phyloP scores from a whole-genome alignment of 2,113 vertebrate species.

The Tricholaema leucomelas region DNA sequence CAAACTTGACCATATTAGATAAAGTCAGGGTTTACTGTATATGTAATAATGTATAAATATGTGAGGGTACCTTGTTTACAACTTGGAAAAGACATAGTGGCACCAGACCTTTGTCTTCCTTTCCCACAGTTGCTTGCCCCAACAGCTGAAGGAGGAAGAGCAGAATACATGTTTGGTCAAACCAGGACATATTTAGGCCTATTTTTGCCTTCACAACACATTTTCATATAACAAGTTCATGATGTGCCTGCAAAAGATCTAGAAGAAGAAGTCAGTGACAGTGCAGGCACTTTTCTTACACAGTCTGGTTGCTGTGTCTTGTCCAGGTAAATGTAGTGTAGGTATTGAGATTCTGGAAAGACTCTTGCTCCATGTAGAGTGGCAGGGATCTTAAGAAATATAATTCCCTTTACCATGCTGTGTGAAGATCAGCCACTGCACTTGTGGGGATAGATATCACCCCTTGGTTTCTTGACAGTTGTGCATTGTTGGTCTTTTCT shows the following conservation, averaged over 20 bases:
- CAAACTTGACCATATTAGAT: too few relatives aligned
- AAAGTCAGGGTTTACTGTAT: too few relatives aligned
- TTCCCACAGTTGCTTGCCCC: too few relatives aligned
- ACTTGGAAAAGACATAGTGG: too few relatives aligned
- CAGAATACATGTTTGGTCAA: too few relatives aligned
- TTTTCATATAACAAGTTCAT: neutral
- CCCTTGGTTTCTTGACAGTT: neutral
- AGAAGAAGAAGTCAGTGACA: neutral
- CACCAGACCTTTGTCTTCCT: too few relatives aligned
- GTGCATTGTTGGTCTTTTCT: neutral
- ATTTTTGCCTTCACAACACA: too few relatives aligned
- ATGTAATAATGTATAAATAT: too few relatives aligned
- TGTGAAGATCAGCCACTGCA: neutral
- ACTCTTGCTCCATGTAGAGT: neutral
- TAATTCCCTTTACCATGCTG: neutral
- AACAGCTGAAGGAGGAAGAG: too few relatives aligned
- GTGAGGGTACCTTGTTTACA: too few relatives aligned
- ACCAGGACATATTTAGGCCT: too few relatives aligned
- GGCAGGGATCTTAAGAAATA: neutral
- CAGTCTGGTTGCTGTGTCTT: neutral
- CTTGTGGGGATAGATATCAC: neutral
- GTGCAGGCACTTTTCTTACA: neutral
- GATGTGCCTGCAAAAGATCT: neutral
- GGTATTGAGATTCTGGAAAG: neutral
- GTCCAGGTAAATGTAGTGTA: neutral